These are phyloP conservation scores for Matsumyia berberina DNA, from an alignment of 2,888 invertebrate genomes.

Conservation along the genomic window DNA sequence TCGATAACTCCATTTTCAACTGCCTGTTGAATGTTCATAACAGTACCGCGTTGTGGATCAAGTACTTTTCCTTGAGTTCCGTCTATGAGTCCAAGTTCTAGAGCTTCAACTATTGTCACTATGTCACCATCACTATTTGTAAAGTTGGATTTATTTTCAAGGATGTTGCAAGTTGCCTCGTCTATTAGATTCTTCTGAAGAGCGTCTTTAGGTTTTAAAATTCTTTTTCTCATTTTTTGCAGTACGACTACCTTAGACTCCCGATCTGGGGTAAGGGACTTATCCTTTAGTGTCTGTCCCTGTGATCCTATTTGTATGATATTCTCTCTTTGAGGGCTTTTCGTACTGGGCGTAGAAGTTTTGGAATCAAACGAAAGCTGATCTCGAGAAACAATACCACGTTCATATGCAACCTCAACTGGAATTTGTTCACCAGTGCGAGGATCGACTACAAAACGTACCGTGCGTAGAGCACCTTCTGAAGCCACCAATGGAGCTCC, in stretches of 20 bases:
- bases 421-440: conserved; percentile 92
- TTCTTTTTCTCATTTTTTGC: conserved; percentile 91
- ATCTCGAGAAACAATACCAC: conserved; percentile 87
- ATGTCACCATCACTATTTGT: conserved; percentile 86
- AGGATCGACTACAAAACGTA: conserved; percentile 91
- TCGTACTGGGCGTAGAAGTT: conserved; percentile 73
- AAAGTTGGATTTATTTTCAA: conserved; percentile 87
- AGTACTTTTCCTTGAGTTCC: conserved; percentile 91
- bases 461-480: conserved; percentile 88
- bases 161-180: conserved; percentile 88
- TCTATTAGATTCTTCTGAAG: conserved; percentile 92
- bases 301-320: conserved; percentile 67
- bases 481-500: conserved; percentile 91
- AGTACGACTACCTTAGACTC: conserved; percentile 90
- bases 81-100: conserved; percentile 89
- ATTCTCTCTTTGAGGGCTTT: conserved; percentile 85
- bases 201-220: conserved; percentile 91
- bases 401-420: conserved; percentile 91
- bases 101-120: conserved; percentile 90
- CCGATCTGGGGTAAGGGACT: conserved; percentile 86
- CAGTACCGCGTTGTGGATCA: conserved; percentile 93
- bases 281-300: conserved; percentile 80
- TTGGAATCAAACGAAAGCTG: conserved; percentile 79
- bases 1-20: conserved; percentile 92
- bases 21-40: conserved; percentile 93